Base-by-base conservation (phyloP, 2,797 vertebrate genomes). In the Acridotheres tristis region DNA sequence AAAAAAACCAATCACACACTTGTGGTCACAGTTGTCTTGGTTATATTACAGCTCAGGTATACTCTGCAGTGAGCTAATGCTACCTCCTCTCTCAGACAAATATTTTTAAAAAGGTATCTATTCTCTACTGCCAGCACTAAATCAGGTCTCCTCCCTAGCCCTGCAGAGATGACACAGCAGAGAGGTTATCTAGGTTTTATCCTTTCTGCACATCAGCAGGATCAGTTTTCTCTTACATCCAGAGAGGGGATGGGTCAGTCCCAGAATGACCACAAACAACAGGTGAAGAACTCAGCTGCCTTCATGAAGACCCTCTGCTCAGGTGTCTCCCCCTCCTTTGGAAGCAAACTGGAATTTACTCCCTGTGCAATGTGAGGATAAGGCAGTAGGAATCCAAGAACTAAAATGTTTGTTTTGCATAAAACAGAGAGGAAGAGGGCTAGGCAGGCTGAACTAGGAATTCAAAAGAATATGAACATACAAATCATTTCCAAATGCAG, bases 261-360 rank as follows among this genome's bases (percentile, higher is more conserved):
- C 27, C 73, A 75, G 19, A 53, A 36, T 0, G 0, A 16, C 11
- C 21, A 61, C 5, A 9, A 59, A 51, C 20, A 43, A 30, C 2
- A 78, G 8, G 9, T 42, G 26, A 18, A 66, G 29, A 45, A 42
- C 7, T 76, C 51, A 23, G 20, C 25, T 61, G 50, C 18, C 20
- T 57, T 40, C n/a, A 13, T 16, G 38, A 53, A 62, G 16, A 63
- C 5, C 4, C 32, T 72, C 54, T 23, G 16, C 29, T 88, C 11
- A 54, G 13, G 8, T 36, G 26, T 65, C 66, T 69, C 13, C 6
- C 13, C 27, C 8, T 65, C 11, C 16, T 27, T 55, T 53, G 21
- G 15, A 42, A 80, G 29, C 7, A 80, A 80, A 67, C 21, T 62
- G n/a, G 22, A 88, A 72, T 81, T 77, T 75, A 47, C 1, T 51